Evolutionary conservation across 1,140 invertebrate species (phyloP).

Genomic region (Metaphire vulgaris): DNA sequence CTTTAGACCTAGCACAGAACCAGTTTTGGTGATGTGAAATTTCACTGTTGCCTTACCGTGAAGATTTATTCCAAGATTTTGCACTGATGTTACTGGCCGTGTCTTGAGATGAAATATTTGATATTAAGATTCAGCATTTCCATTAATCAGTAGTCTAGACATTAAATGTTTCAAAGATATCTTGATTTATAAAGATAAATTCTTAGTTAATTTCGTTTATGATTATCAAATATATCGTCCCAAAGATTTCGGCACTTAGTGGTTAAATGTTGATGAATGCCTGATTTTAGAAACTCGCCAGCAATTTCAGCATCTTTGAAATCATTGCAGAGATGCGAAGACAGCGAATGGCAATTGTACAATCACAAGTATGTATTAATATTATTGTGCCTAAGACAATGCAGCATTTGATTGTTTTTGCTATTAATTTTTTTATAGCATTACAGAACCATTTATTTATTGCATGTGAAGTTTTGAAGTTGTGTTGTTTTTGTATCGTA

Average conservation of each 20-base stretch:
- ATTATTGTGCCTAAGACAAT: not conserved
- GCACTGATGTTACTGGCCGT: no score
- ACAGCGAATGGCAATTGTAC: conserved; percentile 61
- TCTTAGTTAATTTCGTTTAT: not conserved
- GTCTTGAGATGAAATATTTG: no score
- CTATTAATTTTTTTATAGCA: not conserved
- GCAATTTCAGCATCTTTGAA: conserved; percentile 57
- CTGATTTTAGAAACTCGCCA: conserved; percentile 54
- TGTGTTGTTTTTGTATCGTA: not conserved
- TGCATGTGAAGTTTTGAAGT: not conserved
- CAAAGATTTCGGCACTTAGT: not conserved
- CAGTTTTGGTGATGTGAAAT: no score
- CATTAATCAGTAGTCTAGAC: not conserved
- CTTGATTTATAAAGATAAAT: not conserved
- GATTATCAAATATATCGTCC: not conserved
- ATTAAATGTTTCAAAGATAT: not conserved
- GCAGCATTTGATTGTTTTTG: not conserved
- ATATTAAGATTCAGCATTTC: no score
- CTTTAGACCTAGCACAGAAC: no score
- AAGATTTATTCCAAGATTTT: no score
- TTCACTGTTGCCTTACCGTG: no score
- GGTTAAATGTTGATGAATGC: not conserved
- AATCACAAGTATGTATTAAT: conserved; percentile 51
- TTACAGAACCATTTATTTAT: not conserved
- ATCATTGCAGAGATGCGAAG: conserved; percentile 58